These are phyloP conservation scores for Margaritifera margaritifera DNA, from an alignment of 2,888 invertebrate species.

Conservation along the genomic window DNA sequence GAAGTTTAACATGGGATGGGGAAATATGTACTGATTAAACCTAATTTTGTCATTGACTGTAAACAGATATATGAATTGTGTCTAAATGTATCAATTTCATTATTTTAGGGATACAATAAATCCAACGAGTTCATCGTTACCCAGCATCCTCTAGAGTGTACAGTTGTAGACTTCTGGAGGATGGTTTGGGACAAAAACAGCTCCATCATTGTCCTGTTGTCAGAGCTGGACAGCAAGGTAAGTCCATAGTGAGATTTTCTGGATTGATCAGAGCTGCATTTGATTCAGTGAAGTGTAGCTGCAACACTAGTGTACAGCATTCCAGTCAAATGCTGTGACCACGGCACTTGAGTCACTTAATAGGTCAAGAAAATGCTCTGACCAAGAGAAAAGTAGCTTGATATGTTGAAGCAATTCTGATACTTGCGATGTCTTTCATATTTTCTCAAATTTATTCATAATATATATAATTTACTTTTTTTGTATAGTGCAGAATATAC, in stretches of 20 bases:
- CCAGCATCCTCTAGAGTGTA: conserved; percentile 89
- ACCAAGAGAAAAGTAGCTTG: no score
- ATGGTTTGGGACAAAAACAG: conserved; percentile 95
- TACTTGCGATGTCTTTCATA: no score
- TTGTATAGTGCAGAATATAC: no score
- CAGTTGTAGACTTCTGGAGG: conserved; percentile 87
- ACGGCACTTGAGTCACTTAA: neutral
- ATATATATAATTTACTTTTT: no score
- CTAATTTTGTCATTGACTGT: no score
- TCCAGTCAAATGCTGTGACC: neutral
- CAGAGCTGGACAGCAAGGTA: conserved; percentile 60
- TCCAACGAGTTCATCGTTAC: conserved; percentile 94
- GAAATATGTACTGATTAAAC: no score
- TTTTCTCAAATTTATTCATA: no score
- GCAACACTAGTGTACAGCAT: neutral
- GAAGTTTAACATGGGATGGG: no score
- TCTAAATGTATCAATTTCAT: no score
- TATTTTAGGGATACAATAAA: conserved; percentile 82
- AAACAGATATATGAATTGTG: no score
- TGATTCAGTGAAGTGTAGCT: neutral
- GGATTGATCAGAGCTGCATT: neutral
- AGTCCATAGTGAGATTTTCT: neutral
- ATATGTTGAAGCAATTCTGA: no score
- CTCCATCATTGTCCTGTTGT: conserved; percentile 67
- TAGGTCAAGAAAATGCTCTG: no score